These are phyloP conservation scores for Pandemis heparana DNA, from an alignment of 2,888 invertebrate genomes.

Conservation along the genomic window DNA sequence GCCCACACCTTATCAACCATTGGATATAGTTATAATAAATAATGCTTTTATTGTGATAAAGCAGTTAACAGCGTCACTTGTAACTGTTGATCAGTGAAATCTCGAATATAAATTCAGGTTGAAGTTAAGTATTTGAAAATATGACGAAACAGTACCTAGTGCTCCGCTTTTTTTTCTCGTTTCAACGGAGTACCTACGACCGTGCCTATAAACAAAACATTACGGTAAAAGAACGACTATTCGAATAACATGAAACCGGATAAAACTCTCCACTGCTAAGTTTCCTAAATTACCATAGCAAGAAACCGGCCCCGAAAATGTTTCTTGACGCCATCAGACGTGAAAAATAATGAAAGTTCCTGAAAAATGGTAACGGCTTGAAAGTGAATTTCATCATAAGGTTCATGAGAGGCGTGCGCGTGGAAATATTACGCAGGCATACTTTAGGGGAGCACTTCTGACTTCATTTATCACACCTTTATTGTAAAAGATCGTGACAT, in stretches of 20 bases:
- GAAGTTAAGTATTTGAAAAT: no score
- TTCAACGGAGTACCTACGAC: no score
- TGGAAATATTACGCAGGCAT: slow-evolving; percentile 51
- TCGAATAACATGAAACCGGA: neutral
- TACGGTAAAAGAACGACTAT: neutral
- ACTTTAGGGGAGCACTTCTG: slow-evolving; percentile 48
- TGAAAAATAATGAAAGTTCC: slow-evolving; percentile 52
- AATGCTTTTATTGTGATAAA: no score
- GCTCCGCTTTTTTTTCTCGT: no score
- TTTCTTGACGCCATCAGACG: slow-evolving; percentile 45
- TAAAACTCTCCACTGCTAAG: neutral
- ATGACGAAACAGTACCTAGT: no score
- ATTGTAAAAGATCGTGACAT: slow-evolving; percentile 49
- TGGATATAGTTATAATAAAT: no score
- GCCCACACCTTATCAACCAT: no score
- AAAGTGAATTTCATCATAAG: slow-evolving; percentile 53
- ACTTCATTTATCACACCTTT: slow-evolving; percentile 58
- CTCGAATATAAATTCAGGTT: no score
- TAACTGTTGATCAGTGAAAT: no score
- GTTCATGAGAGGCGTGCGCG: slow-evolving; percentile 46
- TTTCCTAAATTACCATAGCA: neutral
- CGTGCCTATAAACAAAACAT: no score
- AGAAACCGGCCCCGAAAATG: slow-evolving; percentile 30
- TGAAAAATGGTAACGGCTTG: slow-evolving; percentile 52
- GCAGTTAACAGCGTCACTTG: no score